Evolutionary conservation across 2,888 invertebrate species (phyloP).

Genomic region (Lepidochitona cinerea): DNA sequence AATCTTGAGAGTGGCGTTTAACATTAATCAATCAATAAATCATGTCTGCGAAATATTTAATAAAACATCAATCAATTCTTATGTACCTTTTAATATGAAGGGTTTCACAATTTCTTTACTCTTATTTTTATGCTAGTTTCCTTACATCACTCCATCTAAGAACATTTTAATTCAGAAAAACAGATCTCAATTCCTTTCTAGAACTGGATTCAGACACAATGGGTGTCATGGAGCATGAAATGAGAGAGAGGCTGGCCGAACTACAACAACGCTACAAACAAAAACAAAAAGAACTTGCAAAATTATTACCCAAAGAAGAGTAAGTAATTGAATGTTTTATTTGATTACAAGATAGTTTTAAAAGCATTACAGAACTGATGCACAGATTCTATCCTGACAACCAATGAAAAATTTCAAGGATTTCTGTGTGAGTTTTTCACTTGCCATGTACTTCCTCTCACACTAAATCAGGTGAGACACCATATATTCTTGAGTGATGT

Average conservation of each 20-base stretch:
- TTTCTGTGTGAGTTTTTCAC: no score
- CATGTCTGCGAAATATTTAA: no score
- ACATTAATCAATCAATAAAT: no score
- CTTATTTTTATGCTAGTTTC: background rate
- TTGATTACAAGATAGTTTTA: no score
- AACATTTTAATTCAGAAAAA: slow-evolving; percentile 52
- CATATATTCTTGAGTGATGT: no score
- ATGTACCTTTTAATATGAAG: background rate
- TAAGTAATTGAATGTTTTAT: slow-evolving; percentile 16
- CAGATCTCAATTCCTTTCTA: slow-evolving; percentile 57
- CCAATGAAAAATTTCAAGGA: no score
- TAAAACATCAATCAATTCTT: no score
- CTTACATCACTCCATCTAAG: background rate
- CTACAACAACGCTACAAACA: slow-evolving; percentile 85
- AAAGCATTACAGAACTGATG: no score
- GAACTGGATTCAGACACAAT: slow-evolving; percentile 56
- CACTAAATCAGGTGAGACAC: no score
- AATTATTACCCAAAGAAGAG: slow-evolving; percentile 68
- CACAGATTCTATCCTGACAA: no score
- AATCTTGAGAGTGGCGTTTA: no score
- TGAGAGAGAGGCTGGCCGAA: slow-evolving; percentile 85
- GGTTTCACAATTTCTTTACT: background rate
- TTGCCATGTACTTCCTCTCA: no score
- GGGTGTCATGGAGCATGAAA: slow-evolving; percentile 78
- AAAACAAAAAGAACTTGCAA: slow-evolving; percentile 83